phyloP scores from a whole-genome alignment of 2,797 vertebrate genomes.

The Basileuterus tristriatus region DNA sequence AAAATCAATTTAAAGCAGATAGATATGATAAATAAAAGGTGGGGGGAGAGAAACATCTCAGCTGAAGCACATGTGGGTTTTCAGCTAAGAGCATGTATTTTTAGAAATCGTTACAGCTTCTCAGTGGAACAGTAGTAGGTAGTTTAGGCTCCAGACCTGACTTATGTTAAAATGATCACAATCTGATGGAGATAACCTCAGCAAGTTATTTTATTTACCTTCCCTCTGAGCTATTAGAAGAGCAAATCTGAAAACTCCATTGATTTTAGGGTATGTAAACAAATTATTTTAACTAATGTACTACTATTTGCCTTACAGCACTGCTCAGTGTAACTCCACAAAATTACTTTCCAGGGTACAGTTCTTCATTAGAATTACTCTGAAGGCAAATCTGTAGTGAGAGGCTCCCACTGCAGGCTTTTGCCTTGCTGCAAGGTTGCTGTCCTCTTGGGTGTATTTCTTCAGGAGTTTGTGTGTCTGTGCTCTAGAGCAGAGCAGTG shows the following conservation, averaged over 20 bases:
- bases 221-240: background rate
- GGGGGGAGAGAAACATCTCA: background rate
- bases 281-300: constrained; percentile 29
- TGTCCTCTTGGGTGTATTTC: background rate
- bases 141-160: background rate
- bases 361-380: constrained; percentile 2
- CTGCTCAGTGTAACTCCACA: background rate
- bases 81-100: background rate
- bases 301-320: background rate
- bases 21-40: constrained; percentile 2
- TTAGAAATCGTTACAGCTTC: background rate
- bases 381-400: background rate
- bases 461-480: background rate
- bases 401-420: background rate
- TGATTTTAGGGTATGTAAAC: constrained; percentile 38
- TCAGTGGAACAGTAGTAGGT: background rate
- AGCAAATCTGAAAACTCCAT: constrained; percentile 25
- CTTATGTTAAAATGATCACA: background rate
- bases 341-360: constrained; percentile 10
- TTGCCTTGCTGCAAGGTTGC: background rate
- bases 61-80: background rate
- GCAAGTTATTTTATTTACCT: constrained; percentile 14
- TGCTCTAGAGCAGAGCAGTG: background rate
- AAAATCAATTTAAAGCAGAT: constrained; percentile 50
- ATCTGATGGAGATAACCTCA: background rate